These are phyloP conservation scores for Hyla sarda DNA, from an alignment of 2,113 vertebrate genomes.

Conservation along the genomic window DNA sequence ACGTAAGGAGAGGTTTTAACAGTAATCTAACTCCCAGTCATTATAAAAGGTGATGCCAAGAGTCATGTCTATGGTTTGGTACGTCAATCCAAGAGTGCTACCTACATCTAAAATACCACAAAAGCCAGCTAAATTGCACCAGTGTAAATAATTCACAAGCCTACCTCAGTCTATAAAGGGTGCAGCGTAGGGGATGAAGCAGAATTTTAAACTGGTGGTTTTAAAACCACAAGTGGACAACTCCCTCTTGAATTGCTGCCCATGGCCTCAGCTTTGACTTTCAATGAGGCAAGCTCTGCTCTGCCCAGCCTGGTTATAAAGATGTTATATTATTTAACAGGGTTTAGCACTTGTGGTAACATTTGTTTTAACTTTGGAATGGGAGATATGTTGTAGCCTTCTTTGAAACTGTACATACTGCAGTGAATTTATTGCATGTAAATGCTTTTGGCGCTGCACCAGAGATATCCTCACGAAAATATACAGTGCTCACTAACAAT, in stretches of 20 bases:
- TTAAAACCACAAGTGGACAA: conserved; percentile 34
- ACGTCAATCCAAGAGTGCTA: neutral
- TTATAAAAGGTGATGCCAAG: neutral
- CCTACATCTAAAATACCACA: neutral
- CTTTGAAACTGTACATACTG: neutral
- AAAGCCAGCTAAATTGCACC: neutral
- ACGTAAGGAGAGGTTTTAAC: neutral
- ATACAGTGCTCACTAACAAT: neutral
- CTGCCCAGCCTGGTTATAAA: neutral
- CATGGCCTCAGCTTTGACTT: conserved; percentile 34
- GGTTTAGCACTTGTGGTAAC: conserved; percentile 15
- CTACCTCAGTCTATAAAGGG: conserved; percentile 26
- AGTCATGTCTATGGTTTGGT: neutral
- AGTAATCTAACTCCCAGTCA: neutral
- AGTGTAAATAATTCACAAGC: conserved; percentile 26
- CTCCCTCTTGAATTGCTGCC: conserved; percentile 29
- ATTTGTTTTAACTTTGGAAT: neutral
- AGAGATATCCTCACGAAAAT: conserved; percentile 6
- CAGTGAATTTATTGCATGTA: neutral
- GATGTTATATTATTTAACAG: conserved; percentile 30
- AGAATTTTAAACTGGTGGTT: conserved; percentile 26
- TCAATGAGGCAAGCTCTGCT: neutral
- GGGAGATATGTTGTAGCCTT: neutral
- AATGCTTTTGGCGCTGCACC: neutral
- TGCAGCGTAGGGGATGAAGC: conserved; percentile 18